phyloP scores from a whole-genome alignment of 2,888 invertebrate species.

The Gymnoscelis rufifasciata region DNA sequence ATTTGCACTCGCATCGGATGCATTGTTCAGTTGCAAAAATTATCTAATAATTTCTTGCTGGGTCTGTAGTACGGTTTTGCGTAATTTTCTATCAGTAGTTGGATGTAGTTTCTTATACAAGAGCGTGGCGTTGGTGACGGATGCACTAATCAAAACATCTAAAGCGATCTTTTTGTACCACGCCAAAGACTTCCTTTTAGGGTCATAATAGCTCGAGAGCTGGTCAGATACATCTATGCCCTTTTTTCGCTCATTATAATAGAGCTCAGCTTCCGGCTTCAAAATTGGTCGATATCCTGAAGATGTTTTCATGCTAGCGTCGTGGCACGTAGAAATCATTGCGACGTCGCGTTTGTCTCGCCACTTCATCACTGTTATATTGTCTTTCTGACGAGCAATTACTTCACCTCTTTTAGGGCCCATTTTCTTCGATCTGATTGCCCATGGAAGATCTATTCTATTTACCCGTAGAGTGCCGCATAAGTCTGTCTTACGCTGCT shows the following conservation, averaged over 20 bases:
- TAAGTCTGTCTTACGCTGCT: slow-evolving; percentile 19
- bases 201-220: slow-evolving; percentile 7
- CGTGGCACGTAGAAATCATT: slow-evolving; percentile 14
- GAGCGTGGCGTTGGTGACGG: too few relatives aligned
- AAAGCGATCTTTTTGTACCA: slow-evolving; percentile 30
- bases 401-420: slow-evolving; percentile 10
- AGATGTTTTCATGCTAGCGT: not conserved
- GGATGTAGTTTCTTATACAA: too few relatives aligned
- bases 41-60: slow-evolving; percentile 20
- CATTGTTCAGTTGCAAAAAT: slow-evolving; percentile 22
- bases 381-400: slow-evolving; percentile 16
- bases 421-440: slow-evolving; percentile 10
- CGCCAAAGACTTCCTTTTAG: slow-evolving; percentile 22
- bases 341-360: slow-evolving; percentile 20
- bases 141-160: too few relatives aligned
- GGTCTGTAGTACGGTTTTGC: too few relatives aligned
- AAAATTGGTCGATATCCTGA: not conserved
- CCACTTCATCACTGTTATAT: slow-evolving; percentile 19
- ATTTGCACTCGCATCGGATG: slow-evolving; percentile 20
- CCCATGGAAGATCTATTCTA: slow-evolving; percentile 9
- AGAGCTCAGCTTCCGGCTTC: not conserved
- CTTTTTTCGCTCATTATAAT: slow-evolving; percentile 1
- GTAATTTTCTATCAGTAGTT: too few relatives aligned
- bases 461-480: slow-evolving; percentile 19
- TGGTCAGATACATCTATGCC: slow-evolving; percentile 4